These are phyloP conservation scores for Melierax canorus DNA, from an alignment of 2,113 vertebrate genomes.

Conservation along the genomic window DNA sequence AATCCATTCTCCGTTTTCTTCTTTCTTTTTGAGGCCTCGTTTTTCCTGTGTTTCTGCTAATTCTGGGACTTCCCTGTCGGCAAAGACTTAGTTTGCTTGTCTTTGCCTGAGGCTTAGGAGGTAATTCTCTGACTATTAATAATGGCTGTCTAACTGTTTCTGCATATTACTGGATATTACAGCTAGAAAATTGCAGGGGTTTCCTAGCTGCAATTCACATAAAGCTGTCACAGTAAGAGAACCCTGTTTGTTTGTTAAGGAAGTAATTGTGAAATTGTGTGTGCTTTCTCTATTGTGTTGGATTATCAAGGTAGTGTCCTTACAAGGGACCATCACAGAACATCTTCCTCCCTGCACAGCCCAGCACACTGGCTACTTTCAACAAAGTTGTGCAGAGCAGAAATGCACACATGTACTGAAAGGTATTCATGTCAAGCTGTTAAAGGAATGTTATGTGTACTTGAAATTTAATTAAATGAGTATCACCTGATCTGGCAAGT, in stretches of 20 bases:
- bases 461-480: neutral
- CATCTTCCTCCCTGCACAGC: constrained; percentile 58
- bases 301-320: constrained; percentile 41
- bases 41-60: neutral
- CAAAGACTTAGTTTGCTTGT: neutral
- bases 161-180: neutral
- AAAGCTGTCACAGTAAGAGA: neutral
- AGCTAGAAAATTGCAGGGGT: neutral
- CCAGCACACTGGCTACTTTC: constrained; percentile 20
- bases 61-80: neutral
- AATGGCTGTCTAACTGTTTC: neutral
- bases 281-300: constrained; percentile 33
- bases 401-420: constrained; percentile 5
- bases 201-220: neutral
- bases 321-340: constrained; percentile 82
- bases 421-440: neutral
- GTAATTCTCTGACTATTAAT: neutral
- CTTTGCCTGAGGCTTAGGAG: neutral
- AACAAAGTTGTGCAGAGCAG: constrained; percentile 3
- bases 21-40: neutral
- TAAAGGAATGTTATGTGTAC: neutral
- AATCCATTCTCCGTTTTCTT: neutral
- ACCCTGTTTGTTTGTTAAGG: neutral
- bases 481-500: constrained; percentile 4
- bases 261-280: neutral